These are phyloP conservation scores for Podotricha telesiphe DNA, from an alignment of 2,888 invertebrate species.

Conservation along the genomic window DNA sequence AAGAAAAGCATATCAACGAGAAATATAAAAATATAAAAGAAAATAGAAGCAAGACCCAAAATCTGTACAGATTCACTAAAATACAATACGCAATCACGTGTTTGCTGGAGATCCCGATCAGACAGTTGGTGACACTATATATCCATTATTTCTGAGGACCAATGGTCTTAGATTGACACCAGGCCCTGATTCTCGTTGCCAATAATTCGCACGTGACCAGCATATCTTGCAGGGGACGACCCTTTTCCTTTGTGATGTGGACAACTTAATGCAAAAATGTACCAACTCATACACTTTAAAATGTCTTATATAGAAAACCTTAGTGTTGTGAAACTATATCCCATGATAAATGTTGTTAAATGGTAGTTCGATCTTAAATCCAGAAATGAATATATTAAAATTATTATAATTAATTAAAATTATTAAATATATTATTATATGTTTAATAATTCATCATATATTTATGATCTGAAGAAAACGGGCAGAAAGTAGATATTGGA, in stretches of 20 bases:
- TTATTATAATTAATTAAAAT: no score
- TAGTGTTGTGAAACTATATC: not conserved
- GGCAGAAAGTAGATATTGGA: no score
- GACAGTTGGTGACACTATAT: slow-evolving; percentile 22
- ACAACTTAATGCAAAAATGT: slow-evolving; percentile 16
- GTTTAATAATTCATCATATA: no score
- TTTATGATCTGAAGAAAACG: no score
- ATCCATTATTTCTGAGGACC: slow-evolving; percentile 25
- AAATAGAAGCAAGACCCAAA: not conserved
- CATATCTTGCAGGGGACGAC: slow-evolving; percentile 47
- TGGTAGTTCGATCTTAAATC: no score
- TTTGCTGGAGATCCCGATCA: slow-evolving; percentile 23
- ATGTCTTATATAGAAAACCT: not conserved
- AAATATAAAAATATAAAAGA: not conserved
- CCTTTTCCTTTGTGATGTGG: slow-evolving; percentile 32
- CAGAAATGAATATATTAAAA: no score
- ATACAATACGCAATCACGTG: slow-evolving; percentile 35
- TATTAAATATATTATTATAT: no score
- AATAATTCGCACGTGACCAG: slow-evolving; percentile 77
- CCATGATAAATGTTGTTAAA: no score
- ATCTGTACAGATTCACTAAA: slow-evolving; percentile 25
- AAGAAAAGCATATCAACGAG: not conserved
- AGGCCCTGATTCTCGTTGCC: slow-evolving; percentile 66
- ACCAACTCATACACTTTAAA: not conserved
- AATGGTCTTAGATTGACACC: slow-evolving; percentile 40